Evolutionary conservation across 2,113 vertebrate species (phyloP).

Genomic region (Larimichthys crocea): DNA sequence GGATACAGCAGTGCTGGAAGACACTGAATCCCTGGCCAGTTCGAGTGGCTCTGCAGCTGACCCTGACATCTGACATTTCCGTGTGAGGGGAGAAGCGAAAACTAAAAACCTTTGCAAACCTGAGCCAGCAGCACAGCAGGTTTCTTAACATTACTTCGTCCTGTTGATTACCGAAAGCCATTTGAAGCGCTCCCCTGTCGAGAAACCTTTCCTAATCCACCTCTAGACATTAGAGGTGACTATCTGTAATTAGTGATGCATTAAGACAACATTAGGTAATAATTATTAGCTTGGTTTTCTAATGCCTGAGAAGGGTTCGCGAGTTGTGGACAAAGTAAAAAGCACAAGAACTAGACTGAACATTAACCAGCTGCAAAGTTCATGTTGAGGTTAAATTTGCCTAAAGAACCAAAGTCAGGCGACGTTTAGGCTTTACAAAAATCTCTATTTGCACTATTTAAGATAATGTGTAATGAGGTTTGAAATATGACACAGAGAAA

Average conservation of each 20-base stretch:
- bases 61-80: constrained; percentile 6
- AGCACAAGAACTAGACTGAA: constrained; percentile 34
- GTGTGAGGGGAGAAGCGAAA: not conserved
- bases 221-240: constrained; percentile 9
- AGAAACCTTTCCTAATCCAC: constrained; percentile 6
- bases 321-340: constrained; percentile 24
- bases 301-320: constrained; percentile 7
- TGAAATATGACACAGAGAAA: constrained; percentile 1
- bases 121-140: not conserved
- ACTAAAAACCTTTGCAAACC: constrained; percentile 13
- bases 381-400: constrained; percentile 35
- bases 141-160: not conserved
- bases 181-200: not conserved
- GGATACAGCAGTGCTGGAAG: not conserved
- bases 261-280: constrained; percentile 41
- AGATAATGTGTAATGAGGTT: not conserved
- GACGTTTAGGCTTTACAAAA: not conserved
- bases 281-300: constrained; percentile 55
- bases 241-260: constrained; percentile 41
- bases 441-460: constrained; percentile 2
- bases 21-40: not conserved
- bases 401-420: constrained; percentile 11
- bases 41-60: not conserved
- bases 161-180: not conserved
- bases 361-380: constrained; percentile 64